A percentile compares a stretch with the other conserved stretches of the same genome.
These are phyloP conservation scores for Dicranocentrus wangi DNA, from an alignment of 2,888 invertebrate genomes.

Conservation along the genomic window DNA sequence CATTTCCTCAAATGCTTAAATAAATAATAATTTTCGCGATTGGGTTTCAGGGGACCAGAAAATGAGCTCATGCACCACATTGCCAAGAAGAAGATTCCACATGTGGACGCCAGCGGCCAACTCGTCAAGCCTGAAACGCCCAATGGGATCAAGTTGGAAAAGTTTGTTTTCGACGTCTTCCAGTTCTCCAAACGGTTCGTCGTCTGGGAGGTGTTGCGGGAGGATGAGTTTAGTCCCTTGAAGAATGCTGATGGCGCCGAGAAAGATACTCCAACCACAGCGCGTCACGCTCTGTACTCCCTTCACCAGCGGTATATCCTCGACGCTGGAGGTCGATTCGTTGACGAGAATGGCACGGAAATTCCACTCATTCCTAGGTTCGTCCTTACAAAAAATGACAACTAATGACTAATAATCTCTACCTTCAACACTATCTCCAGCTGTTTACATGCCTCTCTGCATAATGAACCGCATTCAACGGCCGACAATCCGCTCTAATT, in stretches of 20 bases:
- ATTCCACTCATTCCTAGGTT: slow-evolving; percentile 76
- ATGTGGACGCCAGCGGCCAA: slow-evolving; percentile 83
- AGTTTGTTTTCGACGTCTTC: slow-evolving; percentile 99
- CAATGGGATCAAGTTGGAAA: slow-evolving; percentile 99
- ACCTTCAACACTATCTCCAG: no score
- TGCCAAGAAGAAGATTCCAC: slow-evolving; percentile 97
- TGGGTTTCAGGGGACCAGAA: slow-evolving; percentile 80
- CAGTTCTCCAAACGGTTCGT: slow-evolving; percentile 93
- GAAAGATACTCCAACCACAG: slow-evolving; percentile 93
- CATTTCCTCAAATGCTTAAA: background rate
- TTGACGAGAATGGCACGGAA: slow-evolving; percentile 75
- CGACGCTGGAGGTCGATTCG: slow-evolving; percentile 85
- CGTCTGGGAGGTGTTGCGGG: slow-evolving; percentile 92
- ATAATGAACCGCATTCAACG: no score
- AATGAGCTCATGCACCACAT: slow-evolving; percentile 89
- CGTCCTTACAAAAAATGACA: no score
- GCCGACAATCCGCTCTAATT: no score
- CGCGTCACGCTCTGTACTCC: slow-evolving; percentile 83
- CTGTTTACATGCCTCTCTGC: no score
- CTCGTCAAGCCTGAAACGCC: slow-evolving; percentile 85
- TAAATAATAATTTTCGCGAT: slow-evolving; percentile 1
- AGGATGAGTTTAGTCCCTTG: slow-evolving; percentile 96
- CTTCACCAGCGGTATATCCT: slow-evolving; percentile 87
- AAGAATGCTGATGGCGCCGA: slow-evolving; percentile 93
- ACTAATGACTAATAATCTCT: no score